Evolutionary conservation across 2,113 vertebrate species (phyloP), one percentile per base, ranked within the genome.

Genomic region (Takifugu flavidus): DNA sequence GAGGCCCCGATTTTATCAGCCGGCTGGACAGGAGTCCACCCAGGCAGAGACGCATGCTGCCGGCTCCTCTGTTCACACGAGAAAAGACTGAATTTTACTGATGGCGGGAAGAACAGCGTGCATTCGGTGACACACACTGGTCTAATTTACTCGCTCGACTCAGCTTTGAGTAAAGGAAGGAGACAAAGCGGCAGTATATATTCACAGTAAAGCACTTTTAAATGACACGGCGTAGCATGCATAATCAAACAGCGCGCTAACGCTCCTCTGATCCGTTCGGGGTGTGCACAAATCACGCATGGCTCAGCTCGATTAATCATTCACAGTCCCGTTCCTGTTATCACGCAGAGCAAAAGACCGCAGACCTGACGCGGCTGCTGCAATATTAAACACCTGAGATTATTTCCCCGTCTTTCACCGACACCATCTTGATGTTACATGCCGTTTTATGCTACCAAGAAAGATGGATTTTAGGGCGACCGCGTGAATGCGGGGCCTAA

Each of bases 71-170:
- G 55, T 47, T 57, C 60, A 74, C 53, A 58, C 45, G 73, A 34
- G 5, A 34, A 34, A 6, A 34, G 8, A 34, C 31, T 7, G 31
- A 34, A 34, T 34, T 34, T 4, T 34, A 39, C 34, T 39, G 34
- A 39, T 39, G 34, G 34, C 34, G 11, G 34, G 34, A 39, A 39
- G 11, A 39, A 39, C 34, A 11, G 34, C 34, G 7, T 7, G 6
- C 2, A 3, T 39, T 39, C 4, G 8, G 11, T 34, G 31, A 34
- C 31, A 34, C 31, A 34, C 34, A 39, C 34, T 34, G 45, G 13
- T 65, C 59, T 69, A 76, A 78, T 84, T 53, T 45, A 74, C 62
- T 56, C 54, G 74, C 77, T 78, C 62, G 57, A 10, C 34, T 10
- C 8, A 39, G 11, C 34, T 39, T 10, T 39, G 6, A 10, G 31